A percentile compares a stretch with the other conserved stretches of the same genome.
Evolutionary conservation across 1,140 invertebrate species (phyloP).

Genomic region (Lordiphosa mommai): DNA sequence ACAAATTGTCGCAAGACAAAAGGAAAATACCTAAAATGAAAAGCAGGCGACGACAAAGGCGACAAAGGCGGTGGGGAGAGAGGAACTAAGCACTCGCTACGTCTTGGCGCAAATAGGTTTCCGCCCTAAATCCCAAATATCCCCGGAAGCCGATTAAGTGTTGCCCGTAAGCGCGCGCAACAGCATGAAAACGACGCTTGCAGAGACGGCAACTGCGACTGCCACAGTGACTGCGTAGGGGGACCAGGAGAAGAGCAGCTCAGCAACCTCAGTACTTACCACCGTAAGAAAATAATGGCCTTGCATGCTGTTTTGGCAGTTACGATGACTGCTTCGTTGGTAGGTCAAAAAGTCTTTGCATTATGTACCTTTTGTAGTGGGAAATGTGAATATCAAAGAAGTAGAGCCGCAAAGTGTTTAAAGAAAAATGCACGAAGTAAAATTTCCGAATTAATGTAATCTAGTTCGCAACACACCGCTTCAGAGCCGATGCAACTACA

Average conservation of each 20-base stretch:
- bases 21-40: conserved; percentile 67
- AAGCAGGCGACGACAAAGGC: conserved; percentile 29
- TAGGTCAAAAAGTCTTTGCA: neutral
- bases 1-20: conserved; percentile 72
- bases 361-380: too few species aligned
- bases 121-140: conserved; percentile 76
- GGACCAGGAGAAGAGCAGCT: conserved; percentile 19
- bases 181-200: conserved; percentile 55
- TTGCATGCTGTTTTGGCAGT: conserved; percentile 66
- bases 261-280: conserved; percentile 24
- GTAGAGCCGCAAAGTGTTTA: too few species aligned
- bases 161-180: conserved; percentile 71
- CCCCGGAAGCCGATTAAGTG: conserved; percentile 77
- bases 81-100: conserved; percentile 42
- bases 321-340: conserved; percentile 25
- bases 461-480: too few species aligned
- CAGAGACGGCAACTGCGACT: neutral
- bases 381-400: too few species aligned
- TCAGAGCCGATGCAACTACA: too few species aligned
- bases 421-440: too few species aligned
- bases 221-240: conserved; percentile 41
- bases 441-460: too few species aligned
- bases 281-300: conserved; percentile 62
- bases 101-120: conserved; percentile 77
- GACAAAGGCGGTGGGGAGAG: conserved; percentile 10